Evolutionary conservation across 2,888 invertebrate genomes (phyloP).

Genomic region (Xestia rhomboidea): DNA sequence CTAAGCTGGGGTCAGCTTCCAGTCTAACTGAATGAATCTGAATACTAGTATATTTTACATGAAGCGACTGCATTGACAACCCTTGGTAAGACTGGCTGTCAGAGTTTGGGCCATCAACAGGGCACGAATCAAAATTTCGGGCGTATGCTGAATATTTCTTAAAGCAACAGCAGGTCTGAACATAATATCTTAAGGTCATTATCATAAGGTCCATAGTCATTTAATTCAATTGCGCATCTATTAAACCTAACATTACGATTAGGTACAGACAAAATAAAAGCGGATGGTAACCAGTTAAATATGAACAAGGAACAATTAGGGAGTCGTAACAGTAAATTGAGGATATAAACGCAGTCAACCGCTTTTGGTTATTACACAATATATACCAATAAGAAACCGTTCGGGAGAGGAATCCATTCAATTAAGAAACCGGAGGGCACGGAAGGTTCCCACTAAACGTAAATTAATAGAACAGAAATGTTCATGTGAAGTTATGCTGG

Average conservation of each 20-base stretch:
- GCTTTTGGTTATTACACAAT: constrained; percentile 53
- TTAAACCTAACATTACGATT: constrained; percentile 6
- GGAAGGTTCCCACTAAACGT: constrained; percentile 29
- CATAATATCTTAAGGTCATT: background rate
- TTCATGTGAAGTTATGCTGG: constrained; percentile 10
- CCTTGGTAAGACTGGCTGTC: background rate
- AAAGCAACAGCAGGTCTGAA: background rate
- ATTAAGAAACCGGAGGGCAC: constrained; percentile 47
- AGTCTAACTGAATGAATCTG: background rate
- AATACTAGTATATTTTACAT: background rate
- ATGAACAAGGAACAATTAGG: constrained; percentile 42
- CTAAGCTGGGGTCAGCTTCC: background rate
- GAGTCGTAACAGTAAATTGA: constrained; percentile 56
- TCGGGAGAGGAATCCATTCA: constrained; percentile 60
- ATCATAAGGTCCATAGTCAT: background rate
- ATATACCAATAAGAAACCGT: constrained; percentile 57
- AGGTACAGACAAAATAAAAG: constrained; percentile 28
- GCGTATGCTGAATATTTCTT: background rate
- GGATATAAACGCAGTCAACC: constrained; percentile 52
- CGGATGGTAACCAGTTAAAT: constrained; percentile 43
- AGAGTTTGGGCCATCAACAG: background rate
- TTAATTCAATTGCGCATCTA: background rate
- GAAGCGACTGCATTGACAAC: background rate
- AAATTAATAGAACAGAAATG: constrained; percentile 34
- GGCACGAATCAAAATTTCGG: background rate